A percentile compares a stretch with the other conserved stretches of the same genome.
phyloP scores from a whole-genome alignment of 2,113 vertebrate species.

The Trichechus manatus region DNA sequence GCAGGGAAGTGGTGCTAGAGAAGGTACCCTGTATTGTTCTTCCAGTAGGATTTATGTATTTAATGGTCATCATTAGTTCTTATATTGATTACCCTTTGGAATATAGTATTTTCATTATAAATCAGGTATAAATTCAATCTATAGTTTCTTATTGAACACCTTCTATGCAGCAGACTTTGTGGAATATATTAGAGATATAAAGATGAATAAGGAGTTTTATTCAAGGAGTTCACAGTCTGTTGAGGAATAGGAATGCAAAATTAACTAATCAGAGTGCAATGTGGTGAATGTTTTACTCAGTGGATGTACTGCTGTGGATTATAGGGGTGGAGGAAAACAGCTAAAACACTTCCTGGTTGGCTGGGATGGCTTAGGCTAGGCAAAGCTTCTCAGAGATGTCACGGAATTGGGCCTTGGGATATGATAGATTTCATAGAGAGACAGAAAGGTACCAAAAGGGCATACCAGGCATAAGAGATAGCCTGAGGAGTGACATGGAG shows the following conservation, averaged over 20 bases:
- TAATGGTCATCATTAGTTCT: background rate
- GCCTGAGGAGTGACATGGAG: background rate
- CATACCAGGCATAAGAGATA: background rate
- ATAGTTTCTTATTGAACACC: background rate
- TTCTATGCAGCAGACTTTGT: background rate
- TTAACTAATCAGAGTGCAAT: background rate
- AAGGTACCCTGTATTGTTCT: background rate
- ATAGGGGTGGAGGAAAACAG: background rate
- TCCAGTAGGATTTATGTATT: background rate
- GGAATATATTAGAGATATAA: background rate
- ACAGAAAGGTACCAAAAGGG: background rate
- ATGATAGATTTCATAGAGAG: background rate
- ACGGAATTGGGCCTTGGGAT: background rate
- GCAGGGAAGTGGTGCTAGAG: background rate
- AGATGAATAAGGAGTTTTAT: conserved; percentile 36
- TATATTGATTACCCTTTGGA: background rate
- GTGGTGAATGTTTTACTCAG: background rate
- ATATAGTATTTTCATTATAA: conserved; percentile 38
- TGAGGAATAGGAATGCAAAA: background rate
- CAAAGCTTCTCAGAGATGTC: background rate
- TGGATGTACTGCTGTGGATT: background rate
- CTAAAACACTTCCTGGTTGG: background rate
- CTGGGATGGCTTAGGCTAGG: background rate
- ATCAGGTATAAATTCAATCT: background rate
- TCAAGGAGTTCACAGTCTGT: background rate